Percentiles rank a stretch among this genome's conserved stretches.
phyloP scores from a whole-genome alignment of 2,113 vertebrate genomes.

The Tretioscincus oriximinensis region DNA sequence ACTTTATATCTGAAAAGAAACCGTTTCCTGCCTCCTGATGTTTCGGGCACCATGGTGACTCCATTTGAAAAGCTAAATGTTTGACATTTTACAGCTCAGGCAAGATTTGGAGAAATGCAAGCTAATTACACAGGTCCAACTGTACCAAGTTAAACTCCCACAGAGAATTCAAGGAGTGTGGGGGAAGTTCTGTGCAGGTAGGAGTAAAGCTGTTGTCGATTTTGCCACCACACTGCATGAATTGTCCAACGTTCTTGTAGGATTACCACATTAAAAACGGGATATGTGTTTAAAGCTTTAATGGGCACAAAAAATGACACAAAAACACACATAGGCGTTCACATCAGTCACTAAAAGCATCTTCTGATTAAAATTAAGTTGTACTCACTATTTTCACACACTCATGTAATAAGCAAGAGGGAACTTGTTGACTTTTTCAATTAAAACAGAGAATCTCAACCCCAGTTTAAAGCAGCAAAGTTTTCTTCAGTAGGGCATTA shows the following conservation, averaged over 20 bases:
- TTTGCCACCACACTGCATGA: background rate
- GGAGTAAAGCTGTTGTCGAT: constrained; percentile 21
- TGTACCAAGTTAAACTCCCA: constrained; percentile 36
- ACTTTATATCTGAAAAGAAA: constrained; percentile 31
- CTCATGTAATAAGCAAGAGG: background rate
- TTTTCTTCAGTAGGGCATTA: background rate
- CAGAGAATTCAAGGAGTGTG: constrained; percentile 14
- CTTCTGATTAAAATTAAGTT: background rate
- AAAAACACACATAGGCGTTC: too few relatives aligned
- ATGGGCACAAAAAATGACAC: too few relatives aligned
- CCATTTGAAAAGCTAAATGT: constrained; percentile 31
- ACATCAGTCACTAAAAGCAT: too few relatives aligned
- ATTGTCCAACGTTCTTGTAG: background rate
- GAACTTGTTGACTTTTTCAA: background rate
- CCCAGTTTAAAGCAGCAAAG: too few relatives aligned
- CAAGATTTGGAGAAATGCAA: constrained; percentile 20
- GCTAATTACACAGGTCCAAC: constrained; percentile 32
- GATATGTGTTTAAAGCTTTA: too few relatives aligned
- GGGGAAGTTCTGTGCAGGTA: constrained; percentile 10
- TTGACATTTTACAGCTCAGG: constrained; percentile 38
- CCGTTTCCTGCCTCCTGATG: constrained; percentile 13
- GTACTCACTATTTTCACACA: background rate
- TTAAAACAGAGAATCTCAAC: background rate
- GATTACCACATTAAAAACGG: background rate
- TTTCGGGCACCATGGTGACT: constrained; percentile 26